phyloP scores from a whole-genome alignment of 2,888 invertebrate species.

The Cheilosia urbana region DNA sequence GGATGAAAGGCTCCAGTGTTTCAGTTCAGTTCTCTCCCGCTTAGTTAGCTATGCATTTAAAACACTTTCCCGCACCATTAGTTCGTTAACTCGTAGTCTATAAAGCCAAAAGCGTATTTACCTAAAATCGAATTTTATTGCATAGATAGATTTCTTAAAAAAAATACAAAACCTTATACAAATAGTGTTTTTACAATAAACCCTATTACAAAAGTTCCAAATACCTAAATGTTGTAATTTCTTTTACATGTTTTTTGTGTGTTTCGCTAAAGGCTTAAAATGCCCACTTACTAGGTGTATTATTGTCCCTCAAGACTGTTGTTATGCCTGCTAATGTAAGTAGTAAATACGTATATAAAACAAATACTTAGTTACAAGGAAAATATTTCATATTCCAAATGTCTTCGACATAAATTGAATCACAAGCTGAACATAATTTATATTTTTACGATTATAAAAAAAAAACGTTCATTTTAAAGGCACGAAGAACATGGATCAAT shows the following conservation, averaged over 20 bases:
- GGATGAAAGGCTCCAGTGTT: no score
- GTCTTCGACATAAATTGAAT: slow-evolving; percentile 23
- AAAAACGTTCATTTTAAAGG: slow-evolving; percentile 76
- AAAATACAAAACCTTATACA: no score
- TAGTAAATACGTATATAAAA: background rate
- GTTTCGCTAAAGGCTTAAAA: background rate
- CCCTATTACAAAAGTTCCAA: background rate
- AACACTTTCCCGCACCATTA: no score
- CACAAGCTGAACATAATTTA: slow-evolving; percentile 1
- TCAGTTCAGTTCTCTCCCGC: no score
- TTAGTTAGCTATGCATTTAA: no score
- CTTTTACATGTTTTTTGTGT: no score
- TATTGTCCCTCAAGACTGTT: slow-evolving; percentile 19
- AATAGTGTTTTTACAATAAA: no score
- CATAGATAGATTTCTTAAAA: background rate
- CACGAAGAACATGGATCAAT: slow-evolving; percentile 81
- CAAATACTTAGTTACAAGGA: background rate
- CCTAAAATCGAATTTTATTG: slow-evolving; percentile 1
- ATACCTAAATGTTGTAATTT: background rate
- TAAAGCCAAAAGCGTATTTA: background rate
- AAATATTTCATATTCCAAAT: slow-evolving; percentile 10
- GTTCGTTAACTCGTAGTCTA: no score
- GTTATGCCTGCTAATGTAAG: no score
- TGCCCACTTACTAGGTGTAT: background rate
- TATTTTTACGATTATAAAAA: slow-evolving; percentile 8